Base-by-base conservation (phyloP, 2,113 vertebrate genomes). In the Isurus oxyrinchus region DNA sequence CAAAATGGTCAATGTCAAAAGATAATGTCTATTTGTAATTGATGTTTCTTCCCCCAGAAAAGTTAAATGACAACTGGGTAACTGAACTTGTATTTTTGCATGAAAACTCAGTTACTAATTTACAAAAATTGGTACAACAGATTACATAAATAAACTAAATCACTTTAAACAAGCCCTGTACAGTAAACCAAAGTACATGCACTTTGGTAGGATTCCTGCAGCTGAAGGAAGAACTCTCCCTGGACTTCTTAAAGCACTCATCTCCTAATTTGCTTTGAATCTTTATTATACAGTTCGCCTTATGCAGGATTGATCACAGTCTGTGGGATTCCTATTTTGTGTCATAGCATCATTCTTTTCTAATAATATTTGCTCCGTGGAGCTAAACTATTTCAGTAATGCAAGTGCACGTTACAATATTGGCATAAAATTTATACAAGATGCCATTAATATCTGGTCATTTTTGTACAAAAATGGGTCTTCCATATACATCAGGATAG, bases 71-170 rank as follows among this genome's bases (percentile, higher is more conserved):
- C 67, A 72, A 95, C 94, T 95, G 94, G 94, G 31, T 55, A 95
- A 69, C 55, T 25, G 69, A 95, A 95, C 49, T 61, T 91, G 57
- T 59, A 49, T 72, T 72, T 95, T 55, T 95, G 21, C 67, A 95
- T 95, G 61, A 95, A 95, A 95, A 95, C 94, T 95, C 67, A 95
- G 94, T 95, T 69, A 95, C 94, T 95, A 95, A 72, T 95, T 95
- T 95, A 95, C 94, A 95, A 95, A 95, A 95, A 95, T 95, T 95
- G 69, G 94, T 95, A 95, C 94, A 95, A 95, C 94, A 94, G 90
- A 72, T 95, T 95, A 72, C 94, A 95, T 95, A 95, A 95, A 95
- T 95, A 95, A 95, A 95, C 94, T 95, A 95, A 95, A 95, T 95
- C 67, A 95, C 94, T 95, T 95, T 95, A 95, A 95, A 95, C 67